Percentiles rank a stretch among this genome's conserved stretches.
These are phyloP conservation scores for Nasalis larvatus DNA, from an alignment of 2,113 vertebrate species.

Conservation along the genomic window DNA sequence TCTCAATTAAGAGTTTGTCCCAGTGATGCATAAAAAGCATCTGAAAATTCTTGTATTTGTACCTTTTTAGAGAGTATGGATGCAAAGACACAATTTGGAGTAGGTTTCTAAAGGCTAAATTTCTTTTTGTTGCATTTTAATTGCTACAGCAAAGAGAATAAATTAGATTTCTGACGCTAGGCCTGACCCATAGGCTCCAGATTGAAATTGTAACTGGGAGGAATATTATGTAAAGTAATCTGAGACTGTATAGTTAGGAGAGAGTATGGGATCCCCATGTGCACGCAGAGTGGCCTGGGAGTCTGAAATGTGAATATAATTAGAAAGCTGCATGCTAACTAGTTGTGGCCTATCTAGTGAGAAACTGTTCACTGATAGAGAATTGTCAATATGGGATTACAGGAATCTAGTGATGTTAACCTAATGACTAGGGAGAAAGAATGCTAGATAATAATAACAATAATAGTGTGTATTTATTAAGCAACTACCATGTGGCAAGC, in stretches of 20 bases:
- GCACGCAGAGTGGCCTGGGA: neutral
- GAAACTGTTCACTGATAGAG: neutral
- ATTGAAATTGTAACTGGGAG: neutral
- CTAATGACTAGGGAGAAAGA: neutral
- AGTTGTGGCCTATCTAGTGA: neutral
- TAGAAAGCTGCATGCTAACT: neutral
- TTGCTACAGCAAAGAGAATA: neutral
- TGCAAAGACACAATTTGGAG: neutral
- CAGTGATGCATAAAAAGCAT: neutral
- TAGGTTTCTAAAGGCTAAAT: neutral
- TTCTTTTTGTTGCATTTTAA: neutral
- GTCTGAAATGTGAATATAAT: neutral
- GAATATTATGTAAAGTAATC: neutral
- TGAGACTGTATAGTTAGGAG: neutral
- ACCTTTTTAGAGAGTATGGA: neutral
- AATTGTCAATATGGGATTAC: neutral
- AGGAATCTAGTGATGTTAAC: neutral
- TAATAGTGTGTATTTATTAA: neutral
- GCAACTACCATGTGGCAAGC: neutral
- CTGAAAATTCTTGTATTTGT: neutral
- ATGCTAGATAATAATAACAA: neutral
- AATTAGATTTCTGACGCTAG: neutral
- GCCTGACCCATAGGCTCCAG: neutral
- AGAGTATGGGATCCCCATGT: neutral
- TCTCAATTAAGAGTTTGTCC: neutral